Evolutionary conservation across 2,888 invertebrate genomes (phyloP), one percentile per base, ranked within the genome.

Genomic region (Acrobasis consociella): DNA sequence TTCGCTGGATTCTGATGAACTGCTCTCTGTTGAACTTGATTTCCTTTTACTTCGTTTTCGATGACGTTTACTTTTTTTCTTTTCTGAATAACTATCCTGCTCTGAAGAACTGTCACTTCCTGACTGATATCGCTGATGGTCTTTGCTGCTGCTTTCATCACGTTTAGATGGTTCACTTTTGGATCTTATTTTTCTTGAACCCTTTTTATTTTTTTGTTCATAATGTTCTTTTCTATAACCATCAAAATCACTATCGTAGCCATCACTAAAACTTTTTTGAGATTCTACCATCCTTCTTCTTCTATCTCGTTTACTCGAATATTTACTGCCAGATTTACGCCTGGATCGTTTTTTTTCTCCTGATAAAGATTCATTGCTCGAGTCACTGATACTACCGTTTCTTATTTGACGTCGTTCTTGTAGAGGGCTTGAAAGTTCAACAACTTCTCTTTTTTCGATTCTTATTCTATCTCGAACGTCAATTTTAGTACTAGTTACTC

Each of bases 181-280:
- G 2, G 94, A 93, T 72, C 93, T 79, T 72, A 74, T 85, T 73
- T 91, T 91, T 70, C 83, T 88, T 51, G 82, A 75, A 65, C 72
- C 85, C 67, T 70, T 81, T 59, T 81, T 70, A 69, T 80, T 87
- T 62, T 73, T 79, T 49, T 83, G 83, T 31, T 77, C 70, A 15
- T 77, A 73, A 49, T 75, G 74, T 62, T 80, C 74, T 71, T 80
- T 82, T 50, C 74, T 72, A 64, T 78, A 69, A 22, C 73, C 81
- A 68, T 91, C 91, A 56, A 81, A 67, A 70, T 93, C 93, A 64
- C 82, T 90, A 62, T 93, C 93, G 65, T 91, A 92, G 11, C 93
- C 93, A 72, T 93, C 93, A 74, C 93, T 93, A 72, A 93, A 93
- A 75, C 93, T 93, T 74, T 86, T 91, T 78, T 92, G 89, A 56